A percentile compares a stretch with the other conserved stretches of the same genome.
Evolutionary conservation across 2,888 invertebrate genomes (phyloP).

Genomic region (Ophioninae sp.): DNA sequence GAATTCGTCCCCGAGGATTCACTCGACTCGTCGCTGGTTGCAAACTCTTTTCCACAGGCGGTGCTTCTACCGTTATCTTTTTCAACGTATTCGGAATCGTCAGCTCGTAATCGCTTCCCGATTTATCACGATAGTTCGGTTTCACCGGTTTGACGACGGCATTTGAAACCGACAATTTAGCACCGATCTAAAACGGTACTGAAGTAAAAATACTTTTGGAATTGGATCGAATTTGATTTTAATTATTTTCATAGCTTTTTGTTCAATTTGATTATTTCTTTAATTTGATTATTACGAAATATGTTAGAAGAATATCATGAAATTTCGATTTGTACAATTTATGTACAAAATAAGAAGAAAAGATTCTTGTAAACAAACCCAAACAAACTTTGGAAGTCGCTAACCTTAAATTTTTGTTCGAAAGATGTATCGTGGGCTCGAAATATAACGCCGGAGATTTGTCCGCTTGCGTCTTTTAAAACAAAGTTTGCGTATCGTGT

Average conservation of each 20-base stretch:
- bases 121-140: constrained; percentile 13
- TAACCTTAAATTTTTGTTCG: constrained; percentile 20
- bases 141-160: constrained; percentile 8
- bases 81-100: constrained; percentile 8
- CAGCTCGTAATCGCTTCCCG: background rate
- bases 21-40: too few species aligned
- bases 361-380: too few species aligned
- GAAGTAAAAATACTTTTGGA: too few species aligned
- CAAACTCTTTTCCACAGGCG: background rate
- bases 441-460: constrained; percentile 21
- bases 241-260: background rate
- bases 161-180: background rate
- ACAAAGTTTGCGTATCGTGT: constrained; percentile 6
- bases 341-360: too few species aligned
- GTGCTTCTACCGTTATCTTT: background rate
- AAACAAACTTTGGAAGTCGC: too few species aligned
- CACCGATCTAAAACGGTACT: constrained; percentile 15
- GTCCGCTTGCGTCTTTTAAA: constrained; percentile 19
- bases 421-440: background rate
- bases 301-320: too few species aligned
- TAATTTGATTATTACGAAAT: too few species aligned
- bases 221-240: background rate
- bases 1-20: too few species aligned
- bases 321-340: too few species aligned
- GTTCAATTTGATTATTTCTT: too few species aligned